Conservation (phyloP, 2,797 vertebrate genomes). For the Protosalanx chinensis region DNA sequence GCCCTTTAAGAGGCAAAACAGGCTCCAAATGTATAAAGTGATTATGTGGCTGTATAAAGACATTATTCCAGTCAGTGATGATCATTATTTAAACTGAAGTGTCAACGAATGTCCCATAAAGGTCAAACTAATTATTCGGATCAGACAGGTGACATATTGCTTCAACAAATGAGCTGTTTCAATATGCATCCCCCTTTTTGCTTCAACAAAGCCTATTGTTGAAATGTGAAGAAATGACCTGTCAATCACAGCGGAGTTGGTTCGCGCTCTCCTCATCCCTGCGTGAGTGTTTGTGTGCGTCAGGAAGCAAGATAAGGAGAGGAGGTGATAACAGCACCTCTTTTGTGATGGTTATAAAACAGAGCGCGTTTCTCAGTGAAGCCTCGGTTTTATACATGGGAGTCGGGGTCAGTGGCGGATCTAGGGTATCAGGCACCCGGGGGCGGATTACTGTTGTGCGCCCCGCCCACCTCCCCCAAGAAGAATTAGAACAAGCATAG, state of each 20-base stretch:
- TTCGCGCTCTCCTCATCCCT: conserved; percentile 8
- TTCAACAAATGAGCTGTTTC: conserved; percentile 45
- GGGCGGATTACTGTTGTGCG: too few species aligned
- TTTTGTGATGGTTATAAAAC: neutral
- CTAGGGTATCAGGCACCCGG: too few species aligned
- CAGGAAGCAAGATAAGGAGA: neutral
- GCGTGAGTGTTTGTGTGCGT: neutral
- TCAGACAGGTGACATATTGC: conserved; percentile 67
- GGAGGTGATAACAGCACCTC: neutral
- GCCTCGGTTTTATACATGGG: too few species aligned
- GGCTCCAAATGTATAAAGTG: conserved; percentile 62
- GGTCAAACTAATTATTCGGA: conserved; percentile 72
- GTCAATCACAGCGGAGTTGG: conserved; percentile 53
- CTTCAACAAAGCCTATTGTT: conserved; percentile 43
- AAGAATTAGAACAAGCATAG: too few species aligned
- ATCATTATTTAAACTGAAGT: conserved; percentile 61
- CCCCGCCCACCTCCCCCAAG: too few species aligned
- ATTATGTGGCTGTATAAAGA: conserved; percentile 58
- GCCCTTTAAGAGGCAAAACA: conserved; percentile 45
- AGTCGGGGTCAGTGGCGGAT: too few species aligned
- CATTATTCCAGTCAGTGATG: conserved; percentile 53
- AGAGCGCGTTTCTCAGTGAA: conserved; percentile 24
- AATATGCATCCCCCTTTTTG: conserved; percentile 41
- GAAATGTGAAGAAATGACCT: conserved; percentile 55
- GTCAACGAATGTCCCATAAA: conserved; percentile 59